Evolutionary conservation across 2,113 vertebrate genomes (phyloP), one percentile per base, ranked within the genome.

Genomic region (Puma concolor): DNA sequence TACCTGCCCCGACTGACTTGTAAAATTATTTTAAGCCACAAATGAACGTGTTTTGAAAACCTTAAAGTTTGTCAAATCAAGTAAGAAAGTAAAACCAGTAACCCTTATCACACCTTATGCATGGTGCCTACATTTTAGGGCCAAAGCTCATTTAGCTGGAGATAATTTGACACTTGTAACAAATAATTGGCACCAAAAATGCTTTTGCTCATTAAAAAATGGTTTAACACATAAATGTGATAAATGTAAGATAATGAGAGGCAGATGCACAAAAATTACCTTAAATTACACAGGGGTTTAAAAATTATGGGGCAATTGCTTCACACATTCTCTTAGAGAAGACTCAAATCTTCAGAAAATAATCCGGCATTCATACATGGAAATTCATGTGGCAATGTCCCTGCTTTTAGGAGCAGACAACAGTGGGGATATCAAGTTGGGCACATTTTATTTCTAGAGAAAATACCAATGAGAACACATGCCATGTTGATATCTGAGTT

Each of bases 241-340:
- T 82, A 72, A 93, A 33, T 72, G 0, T 48, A 82, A 95, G 82
- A 25, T 96, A 72, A 95, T 81, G 23, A 94, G 27, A 96, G 27
- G 93, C 87, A 96, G 67, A 95, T 76, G 71, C 16, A 92, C 14
- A 94, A 36, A 95, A 76, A 81, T 63, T 86, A 80, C 41, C 15
- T 82, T 88, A 85, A 92, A 52, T 95, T 74, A 84, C 38, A 74
- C 23, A 72, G n/a, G 44, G 44, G 67, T 77, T 80, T 77, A 84
- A 94, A 90, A 92, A 94, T 81, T 71, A 86, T 54, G 29, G 38
- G 3, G 44, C 10, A 29, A 94, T 8, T n/a, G 41, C 31, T 85
- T 91, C 29, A 87, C 12, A 29, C 82, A 82, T 96, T 76, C 15
- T 14, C n/a, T 94, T 81, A 44, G 25, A 50, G n/a, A 54, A 66